Evolutionary conservation across 1,140 invertebrate genomes (phyloP).

Genomic region (Bombus sylvicola): DNA sequence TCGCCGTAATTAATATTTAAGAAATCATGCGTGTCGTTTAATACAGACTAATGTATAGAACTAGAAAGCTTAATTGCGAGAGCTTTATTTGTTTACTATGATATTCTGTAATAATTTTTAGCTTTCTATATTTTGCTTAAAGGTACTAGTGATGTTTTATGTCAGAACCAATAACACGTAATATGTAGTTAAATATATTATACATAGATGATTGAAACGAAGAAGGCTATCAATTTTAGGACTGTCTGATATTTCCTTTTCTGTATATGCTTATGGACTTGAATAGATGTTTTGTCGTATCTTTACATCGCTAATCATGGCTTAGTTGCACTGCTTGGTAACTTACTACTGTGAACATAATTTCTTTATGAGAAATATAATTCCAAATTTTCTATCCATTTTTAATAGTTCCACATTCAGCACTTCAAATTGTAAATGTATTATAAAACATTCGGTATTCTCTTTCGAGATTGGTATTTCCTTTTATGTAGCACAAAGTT

Average conservation of each 20-base stretch:
- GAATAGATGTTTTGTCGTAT: too few relatives aligned
- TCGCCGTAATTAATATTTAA: neutral
- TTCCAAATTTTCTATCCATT: neutral
- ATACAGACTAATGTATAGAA: neutral
- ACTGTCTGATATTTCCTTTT: too few relatives aligned
- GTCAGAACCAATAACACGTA: too few relatives aligned
- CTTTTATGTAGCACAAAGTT: neutral
- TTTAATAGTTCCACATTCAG: neutral
- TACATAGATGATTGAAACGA: too few relatives aligned
- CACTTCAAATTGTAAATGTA: neutral
- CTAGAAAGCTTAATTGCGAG: neutral
- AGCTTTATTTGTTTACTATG: neutral
- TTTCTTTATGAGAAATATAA: neutral
- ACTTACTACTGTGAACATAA: neutral
- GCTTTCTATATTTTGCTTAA: too few relatives aligned
- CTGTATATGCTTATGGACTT: too few relatives aligned
- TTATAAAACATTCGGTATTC: neutral
- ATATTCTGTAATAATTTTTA: neutral
- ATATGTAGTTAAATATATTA: too few relatives aligned
- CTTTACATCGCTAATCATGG: too few relatives aligned
- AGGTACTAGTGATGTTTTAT: too few relatives aligned
- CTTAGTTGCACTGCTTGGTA: too few relatives aligned
- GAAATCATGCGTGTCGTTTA: neutral
- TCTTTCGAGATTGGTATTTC: neutral
- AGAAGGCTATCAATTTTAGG: too few relatives aligned